phyloP scores from a whole-genome alignment of 2,113 vertebrate genomes.

The Myocastor coypus region DNA sequence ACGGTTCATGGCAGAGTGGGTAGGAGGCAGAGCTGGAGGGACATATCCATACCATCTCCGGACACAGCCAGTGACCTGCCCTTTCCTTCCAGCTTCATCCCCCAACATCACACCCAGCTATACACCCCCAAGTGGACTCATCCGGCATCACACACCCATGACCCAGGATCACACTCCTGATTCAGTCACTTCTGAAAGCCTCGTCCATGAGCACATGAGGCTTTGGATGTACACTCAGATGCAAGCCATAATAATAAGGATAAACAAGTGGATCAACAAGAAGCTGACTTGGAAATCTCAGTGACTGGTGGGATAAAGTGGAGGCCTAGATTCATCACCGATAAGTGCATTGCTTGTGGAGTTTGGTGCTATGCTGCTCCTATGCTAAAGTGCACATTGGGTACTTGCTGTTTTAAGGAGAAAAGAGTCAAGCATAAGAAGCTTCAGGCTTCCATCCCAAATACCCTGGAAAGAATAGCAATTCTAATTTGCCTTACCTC shows the following conservation, averaged over 20 bases:
- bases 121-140: background rate
- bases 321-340: background rate
- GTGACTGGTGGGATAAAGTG: background rate
- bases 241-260: background rate
- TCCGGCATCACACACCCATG: background rate
- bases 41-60: background rate
- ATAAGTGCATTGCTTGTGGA: background rate
- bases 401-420: background rate
- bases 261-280: background rate
- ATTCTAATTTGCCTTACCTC: slow-evolving; percentile 43
- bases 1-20: background rate
- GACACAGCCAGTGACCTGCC: background rate
- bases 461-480: background rate
- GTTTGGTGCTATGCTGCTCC: background rate
- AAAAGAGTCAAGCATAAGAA: background rate
- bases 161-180: background rate
- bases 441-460: background rate
- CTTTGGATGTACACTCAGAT: too few species aligned
- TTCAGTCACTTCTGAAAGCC: too few species aligned
- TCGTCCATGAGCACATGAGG: too few species aligned
- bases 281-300: background rate
- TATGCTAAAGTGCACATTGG: background rate
- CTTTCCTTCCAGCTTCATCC: background rate
- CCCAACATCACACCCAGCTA: background rate
- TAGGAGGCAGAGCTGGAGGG: background rate